phyloP scores from a whole-genome alignment of 2,113 vertebrate species.

The Tautogolabrus adspersus region DNA sequence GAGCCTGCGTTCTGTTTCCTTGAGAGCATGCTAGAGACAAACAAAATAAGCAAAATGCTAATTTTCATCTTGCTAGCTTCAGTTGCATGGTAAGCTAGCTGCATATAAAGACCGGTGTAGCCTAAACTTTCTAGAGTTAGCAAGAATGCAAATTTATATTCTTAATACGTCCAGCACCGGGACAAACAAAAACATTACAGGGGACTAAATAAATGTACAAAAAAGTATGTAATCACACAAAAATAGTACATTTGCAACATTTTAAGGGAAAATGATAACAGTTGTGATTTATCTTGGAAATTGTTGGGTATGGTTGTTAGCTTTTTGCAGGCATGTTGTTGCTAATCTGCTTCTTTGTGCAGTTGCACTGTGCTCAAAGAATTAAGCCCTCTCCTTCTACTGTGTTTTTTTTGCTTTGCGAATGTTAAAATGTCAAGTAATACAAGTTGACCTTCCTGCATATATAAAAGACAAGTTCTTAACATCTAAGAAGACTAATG shows the following conservation, averaged over 20 bases:
- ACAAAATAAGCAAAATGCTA: no score
- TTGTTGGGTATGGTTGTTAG: neutral
- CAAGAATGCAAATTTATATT: no score
- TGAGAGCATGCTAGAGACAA: no score
- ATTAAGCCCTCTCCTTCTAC: neutral
- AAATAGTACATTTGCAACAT: neutral
- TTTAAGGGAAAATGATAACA: neutral
- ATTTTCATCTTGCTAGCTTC: no score
- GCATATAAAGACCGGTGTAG: no score
- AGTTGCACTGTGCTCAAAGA: neutral
- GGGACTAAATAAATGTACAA: neutral
- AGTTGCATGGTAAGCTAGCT: no score
- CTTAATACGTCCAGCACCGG: no score
- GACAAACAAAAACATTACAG: no score
- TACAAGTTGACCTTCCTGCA: neutral
- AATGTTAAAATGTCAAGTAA: neutral
- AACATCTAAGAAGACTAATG: neutral
- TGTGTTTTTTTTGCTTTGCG: neutral
- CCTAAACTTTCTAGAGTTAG: no score
- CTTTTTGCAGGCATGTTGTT: no score
- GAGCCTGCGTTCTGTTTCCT: no score
- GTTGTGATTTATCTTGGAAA: neutral
- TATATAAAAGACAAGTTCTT: neutral
- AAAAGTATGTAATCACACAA: neutral
- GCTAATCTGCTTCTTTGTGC: neutral